Evolutionary conservation across 2,888 invertebrate species (phyloP), one percentile per base, ranked within the genome.

Genomic region (Drosophila cognata): DNA sequence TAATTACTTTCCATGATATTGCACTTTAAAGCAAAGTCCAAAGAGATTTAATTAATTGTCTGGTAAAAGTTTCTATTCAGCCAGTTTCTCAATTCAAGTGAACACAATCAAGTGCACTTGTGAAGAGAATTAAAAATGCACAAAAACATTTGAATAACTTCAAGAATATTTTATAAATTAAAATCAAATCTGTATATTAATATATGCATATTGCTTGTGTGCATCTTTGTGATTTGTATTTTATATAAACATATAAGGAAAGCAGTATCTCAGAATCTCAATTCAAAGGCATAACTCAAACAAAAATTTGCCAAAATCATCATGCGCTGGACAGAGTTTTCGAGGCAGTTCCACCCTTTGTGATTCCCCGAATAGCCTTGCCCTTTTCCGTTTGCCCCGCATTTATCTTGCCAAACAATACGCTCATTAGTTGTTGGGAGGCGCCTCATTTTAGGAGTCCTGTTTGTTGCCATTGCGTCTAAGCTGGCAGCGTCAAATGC

Each of bases 321-420:
- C 21, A 13, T 36, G 16, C 55, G 53, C 48, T 31, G 16, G 28
- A 16, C 41, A 43, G 61, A 72, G 25, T 74, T 87, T 72, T 59
- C 11, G 52, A 52, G 58, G 65, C 52, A 29, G 28, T 21, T 46
- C 57, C 74, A 85, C 73, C 72, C 88, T 79, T 87, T 63, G 52
- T 48, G 60, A 81, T 72, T 74, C 48, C 51, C 73, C 56, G 55
- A 83, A 67, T 57, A 11, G 48, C 65, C 51, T 57, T 74, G 76
- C 74, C 84, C 67, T 48, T 43, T 61, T 61, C 53, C 52, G 60
- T n/a, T 61, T 48, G 29, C 58, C 29, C 29, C 50, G 31, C 50
- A 65, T 77, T 85, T 89, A 88, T 85, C 81, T 71, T 70, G 60
- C 72, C 74, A 77, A 77, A 90, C 86, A 90, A 87, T 88, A 75